Percentiles rank a stretch among this genome's conserved stretches.
phyloP scores from a whole-genome alignment of 2,888 invertebrate species.

The Caradrina clavipalpis region DNA sequence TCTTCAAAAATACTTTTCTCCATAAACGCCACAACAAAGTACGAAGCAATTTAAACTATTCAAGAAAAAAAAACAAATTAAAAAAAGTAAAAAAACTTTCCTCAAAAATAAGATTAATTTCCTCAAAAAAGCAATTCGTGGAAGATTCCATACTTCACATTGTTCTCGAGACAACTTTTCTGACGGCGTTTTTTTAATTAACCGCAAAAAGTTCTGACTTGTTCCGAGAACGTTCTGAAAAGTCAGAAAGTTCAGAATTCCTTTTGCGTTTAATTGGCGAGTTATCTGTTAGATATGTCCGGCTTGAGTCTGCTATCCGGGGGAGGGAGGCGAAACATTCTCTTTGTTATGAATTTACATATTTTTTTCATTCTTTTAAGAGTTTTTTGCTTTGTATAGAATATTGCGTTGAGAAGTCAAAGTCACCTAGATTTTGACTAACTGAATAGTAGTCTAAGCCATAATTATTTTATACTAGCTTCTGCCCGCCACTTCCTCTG shows the following conservation, averaged over 20 bases:
- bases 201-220: conserved; percentile 54
- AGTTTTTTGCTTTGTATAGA: not conserved
- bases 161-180: conserved; percentile 53
- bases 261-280: conserved; percentile 54
- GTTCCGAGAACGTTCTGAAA: conserved; percentile 37
- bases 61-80: conserved; percentile 27
- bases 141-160: conserved; percentile 57
- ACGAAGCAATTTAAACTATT: conserved; percentile 44
- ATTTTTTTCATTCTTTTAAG: not conserved
- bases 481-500: too few relatives aligned
- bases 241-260: conserved; percentile 47
- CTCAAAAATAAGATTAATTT: conserved; percentile 56
- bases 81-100: conserved; percentile 20
- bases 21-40: conserved; percentile 26
- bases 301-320: not conserved
- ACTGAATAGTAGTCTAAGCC: too few relatives aligned
- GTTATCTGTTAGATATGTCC: conserved; percentile 39
- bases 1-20: not conserved
- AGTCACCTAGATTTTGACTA: too few relatives aligned
- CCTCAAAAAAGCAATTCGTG: conserved; percentile 43
- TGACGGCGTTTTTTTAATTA: conserved; percentile 65
- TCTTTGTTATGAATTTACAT: not conserved
- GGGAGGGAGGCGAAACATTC: not conserved
- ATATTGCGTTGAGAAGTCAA: too few relatives aligned
- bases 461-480: too few relatives aligned